A percentile compares a stretch with the other conserved stretches of the same genome.
Conservation (phyloP, 2,113 vertebrate genomes). For the Choloepus hoffmanni region DNA sequence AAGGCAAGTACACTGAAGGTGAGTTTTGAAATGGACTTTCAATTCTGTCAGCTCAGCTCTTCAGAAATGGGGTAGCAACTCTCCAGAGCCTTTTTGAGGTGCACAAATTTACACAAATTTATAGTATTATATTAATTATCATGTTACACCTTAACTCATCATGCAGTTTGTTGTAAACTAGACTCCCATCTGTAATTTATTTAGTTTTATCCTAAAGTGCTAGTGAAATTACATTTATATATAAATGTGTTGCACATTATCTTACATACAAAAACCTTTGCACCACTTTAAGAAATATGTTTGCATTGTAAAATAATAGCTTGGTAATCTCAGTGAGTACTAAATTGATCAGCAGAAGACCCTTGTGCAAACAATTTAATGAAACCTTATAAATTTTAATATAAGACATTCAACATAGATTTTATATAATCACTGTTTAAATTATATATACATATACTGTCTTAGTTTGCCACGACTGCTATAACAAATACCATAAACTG, state of each 20-base stretch:
- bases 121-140: neutral
- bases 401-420: neutral
- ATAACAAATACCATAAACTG: neutral
- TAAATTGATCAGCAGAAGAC: slow-evolving; percentile 1
- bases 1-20: slow-evolving; percentile 4
- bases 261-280: neutral
- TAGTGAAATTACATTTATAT: neutral
- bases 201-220: neutral
- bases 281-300: neutral
- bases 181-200: neutral
- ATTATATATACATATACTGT: neutral
- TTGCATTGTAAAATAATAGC: neutral
- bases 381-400: neutral
- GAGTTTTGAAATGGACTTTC: neutral
- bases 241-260: neutral
- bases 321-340: neutral
- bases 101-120: neutral
- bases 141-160: neutral
- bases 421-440: neutral
- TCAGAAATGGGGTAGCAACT: neutral
- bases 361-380: neutral
- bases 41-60: neutral
- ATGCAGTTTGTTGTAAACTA: neutral
- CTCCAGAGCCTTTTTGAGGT: neutral
- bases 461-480: neutral